phyloP scores from a whole-genome alignment of 2,113 vertebrate genomes.

The Percina caprodes region DNA sequence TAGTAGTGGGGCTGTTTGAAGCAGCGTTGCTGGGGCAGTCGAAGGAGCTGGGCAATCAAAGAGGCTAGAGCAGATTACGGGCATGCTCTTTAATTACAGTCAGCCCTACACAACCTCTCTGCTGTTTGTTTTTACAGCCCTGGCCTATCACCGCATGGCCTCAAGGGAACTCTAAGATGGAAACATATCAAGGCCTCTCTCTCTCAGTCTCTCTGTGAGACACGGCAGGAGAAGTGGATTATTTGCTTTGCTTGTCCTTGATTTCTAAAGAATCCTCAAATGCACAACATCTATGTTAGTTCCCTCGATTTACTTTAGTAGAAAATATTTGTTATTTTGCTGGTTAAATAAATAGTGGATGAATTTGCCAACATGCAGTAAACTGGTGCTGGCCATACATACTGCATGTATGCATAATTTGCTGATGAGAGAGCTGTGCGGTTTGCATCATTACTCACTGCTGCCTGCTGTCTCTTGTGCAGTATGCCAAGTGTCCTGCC shows the following conservation, averaged over 20 bases:
- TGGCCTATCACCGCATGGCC: constrained; percentile 74
- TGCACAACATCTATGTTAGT: constrained; percentile 26
- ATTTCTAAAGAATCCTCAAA: constrained; percentile 49
- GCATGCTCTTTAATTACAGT: constrained; percentile 81
- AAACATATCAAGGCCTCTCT: constrained; percentile 76
- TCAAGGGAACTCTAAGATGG: constrained; percentile 76
- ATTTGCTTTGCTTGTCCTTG: constrained; percentile 55
- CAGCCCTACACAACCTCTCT: constrained; percentile 77
- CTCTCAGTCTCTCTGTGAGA: constrained; percentile 63
- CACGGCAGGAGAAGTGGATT: constrained; percentile 58
- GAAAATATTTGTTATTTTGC: constrained; percentile 21
- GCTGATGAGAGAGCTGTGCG: constrained; percentile 79
- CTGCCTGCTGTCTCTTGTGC: constrained; percentile 81
- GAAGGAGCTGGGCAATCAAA: constrained; percentile 81
- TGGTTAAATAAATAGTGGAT: constrained; percentile 36
- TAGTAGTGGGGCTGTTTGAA: constrained; percentile 75
- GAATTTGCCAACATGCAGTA: constrained; percentile 48
- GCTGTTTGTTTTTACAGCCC: constrained; percentile 81
- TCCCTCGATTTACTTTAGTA: constrained; percentile 5
- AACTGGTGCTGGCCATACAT: constrained; percentile 65
- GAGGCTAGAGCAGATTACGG: constrained; percentile 78
- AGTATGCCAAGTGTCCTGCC: constrained; percentile 82
- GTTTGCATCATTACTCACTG: constrained; percentile 83
- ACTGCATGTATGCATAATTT: constrained; percentile 77
- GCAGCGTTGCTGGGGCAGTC: constrained; percentile 69